Conservation (phyloP, 1,140 invertebrate species). For the Drosophila tani region DNA sequence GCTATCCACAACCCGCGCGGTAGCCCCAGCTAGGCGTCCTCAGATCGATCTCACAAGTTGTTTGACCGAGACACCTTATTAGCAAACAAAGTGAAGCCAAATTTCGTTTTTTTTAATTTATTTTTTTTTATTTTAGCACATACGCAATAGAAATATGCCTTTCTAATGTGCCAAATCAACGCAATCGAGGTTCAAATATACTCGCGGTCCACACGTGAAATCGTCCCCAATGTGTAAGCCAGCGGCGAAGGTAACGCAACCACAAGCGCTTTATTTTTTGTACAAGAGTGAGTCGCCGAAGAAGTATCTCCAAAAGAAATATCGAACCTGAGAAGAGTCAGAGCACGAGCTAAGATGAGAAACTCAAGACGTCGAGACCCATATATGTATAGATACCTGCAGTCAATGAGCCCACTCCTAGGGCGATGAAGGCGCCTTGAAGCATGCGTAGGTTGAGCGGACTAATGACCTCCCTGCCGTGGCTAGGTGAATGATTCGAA, state of each 20-base stretch:
- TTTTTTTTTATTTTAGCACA: no score
- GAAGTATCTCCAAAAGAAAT: background rate
- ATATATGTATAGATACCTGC: conserved; percentile 55
- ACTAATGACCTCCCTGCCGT: conserved; percentile 84
- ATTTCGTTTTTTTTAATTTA: no score
- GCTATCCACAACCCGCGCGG: no score
- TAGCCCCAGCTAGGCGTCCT: no score
- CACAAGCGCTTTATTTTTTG: background rate
- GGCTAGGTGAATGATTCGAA: conserved; percentile 11
- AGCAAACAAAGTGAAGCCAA: no score
- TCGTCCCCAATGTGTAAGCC: background rate
- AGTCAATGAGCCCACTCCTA: conserved; percentile 86
- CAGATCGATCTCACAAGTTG: no score
- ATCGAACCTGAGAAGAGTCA: conserved; percentile 1
- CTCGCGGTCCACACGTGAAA: background rate
- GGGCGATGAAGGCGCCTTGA: conserved; percentile 88
- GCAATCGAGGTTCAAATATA: background rate
- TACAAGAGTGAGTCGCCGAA: background rate
- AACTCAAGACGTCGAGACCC: background rate
- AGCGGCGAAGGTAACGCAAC: background rate
- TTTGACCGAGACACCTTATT: no score
- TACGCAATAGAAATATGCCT: background rate
- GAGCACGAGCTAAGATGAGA: background rate
- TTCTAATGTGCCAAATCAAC: background rate
- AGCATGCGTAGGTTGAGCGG: conserved; percentile 88